These are phyloP conservation scores for Oncorhynchus masou DNA, from an alignment of 2,113 vertebrate species.

Conservation along the genomic window DNA sequence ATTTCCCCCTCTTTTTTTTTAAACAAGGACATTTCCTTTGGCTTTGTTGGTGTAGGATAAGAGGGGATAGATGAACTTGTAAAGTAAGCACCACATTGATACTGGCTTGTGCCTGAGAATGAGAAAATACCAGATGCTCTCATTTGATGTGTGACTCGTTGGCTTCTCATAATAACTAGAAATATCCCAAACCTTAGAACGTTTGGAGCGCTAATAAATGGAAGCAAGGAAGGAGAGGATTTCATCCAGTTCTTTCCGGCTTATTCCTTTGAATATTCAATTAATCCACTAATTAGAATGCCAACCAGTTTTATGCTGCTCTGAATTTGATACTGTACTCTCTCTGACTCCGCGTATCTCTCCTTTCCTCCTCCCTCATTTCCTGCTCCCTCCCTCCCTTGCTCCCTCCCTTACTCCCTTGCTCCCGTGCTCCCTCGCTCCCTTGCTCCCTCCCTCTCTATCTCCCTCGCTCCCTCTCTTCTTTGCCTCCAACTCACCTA, in stretches of 20 bases:
- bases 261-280: conserved; percentile 51
- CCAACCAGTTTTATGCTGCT: conserved; percentile 61
- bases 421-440: neutral
- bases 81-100: conserved; percentile 30
- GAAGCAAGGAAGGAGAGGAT: conserved; percentile 34
- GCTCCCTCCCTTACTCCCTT: neutral
- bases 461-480: neutral
- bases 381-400: neutral
- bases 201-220: conserved; percentile 63
- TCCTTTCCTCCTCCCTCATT: conserved; percentile 2
- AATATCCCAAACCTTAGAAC: conserved; percentile 60
- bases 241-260: conserved; percentile 46
- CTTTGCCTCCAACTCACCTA: conserved; percentile 9
- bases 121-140: conserved; percentile 22
- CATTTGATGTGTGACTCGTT: conserved; percentile 15
- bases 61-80: conserved; percentile 47
- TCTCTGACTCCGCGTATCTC: conserved; percentile 3
- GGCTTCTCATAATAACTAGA: conserved; percentile 62
- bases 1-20: too few species aligned
- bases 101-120: conserved; percentile 18
- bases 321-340: conserved; percentile 51
- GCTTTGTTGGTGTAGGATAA: too few species aligned
- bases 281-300: conserved; percentile 64
- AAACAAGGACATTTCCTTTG: too few species aligned
- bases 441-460: neutral